phyloP scores from a whole-genome alignment of 2,113 vertebrate species.

The Acrocephalus kingi region DNA sequence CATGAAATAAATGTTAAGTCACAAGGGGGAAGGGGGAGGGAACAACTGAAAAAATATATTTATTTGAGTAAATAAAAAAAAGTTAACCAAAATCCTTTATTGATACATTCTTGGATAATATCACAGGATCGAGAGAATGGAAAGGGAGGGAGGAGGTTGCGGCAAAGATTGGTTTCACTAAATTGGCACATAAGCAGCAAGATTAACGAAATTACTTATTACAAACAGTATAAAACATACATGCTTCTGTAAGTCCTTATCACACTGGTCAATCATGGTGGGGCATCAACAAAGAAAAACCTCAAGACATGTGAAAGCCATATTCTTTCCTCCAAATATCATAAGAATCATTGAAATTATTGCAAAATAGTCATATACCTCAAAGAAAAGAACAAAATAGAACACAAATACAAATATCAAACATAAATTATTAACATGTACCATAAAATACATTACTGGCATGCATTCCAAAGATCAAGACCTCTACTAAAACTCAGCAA shows the following conservation, averaged over 20 bases:
- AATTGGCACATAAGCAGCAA: conserved; percentile 88
- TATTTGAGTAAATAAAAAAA: conserved; percentile 81
- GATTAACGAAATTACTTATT: conserved; percentile 85
- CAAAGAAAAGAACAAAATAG: conserved; percentile 76
- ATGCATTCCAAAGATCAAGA: conserved; percentile 82
- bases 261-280: conserved; percentile 76
- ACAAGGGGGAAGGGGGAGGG: conserved; percentile 29
- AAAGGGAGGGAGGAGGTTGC: conserved; percentile 63
- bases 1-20: conserved; percentile 26
- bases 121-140: conserved; percentile 80
- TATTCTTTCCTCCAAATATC: conserved; percentile 73
- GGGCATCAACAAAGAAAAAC: conserved; percentile 78
- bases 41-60: conserved; percentile 65
- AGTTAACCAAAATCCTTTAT: conserved; percentile 88
- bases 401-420: conserved; percentile 83
- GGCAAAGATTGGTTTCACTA: conserved; percentile 78
- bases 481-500: conserved; percentile 71
- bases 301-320: conserved; percentile 79
- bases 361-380: conserved; percentile 79
- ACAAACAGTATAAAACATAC: conserved; percentile 88
- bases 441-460: conserved; percentile 81
- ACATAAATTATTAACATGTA: conserved; percentile 78
- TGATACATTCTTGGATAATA: conserved; percentile 88
- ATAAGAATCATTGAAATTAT: conserved; percentile 78
- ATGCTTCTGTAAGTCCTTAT: conserved; percentile 79